phyloP scores from a whole-genome alignment of 1,140 invertebrate species.

The Bombus terrestris region DNA sequence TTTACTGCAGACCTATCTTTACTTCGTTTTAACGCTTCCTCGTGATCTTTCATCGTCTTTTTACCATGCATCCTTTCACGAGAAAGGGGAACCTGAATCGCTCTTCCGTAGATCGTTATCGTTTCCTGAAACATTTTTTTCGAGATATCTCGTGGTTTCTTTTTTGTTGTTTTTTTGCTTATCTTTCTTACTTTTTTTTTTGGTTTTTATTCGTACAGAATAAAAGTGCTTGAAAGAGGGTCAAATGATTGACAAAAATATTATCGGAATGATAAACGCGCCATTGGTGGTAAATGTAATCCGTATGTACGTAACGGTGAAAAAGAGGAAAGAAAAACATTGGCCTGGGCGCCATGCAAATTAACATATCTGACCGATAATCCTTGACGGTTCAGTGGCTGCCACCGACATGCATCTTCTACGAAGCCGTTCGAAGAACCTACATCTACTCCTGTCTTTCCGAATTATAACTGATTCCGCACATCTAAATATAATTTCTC shows the following conservation, averaged over 20 bases:
- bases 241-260: not conserved
- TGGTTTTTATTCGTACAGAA: not conserved
- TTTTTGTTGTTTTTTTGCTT: too few relatives aligned
- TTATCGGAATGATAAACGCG: not conserved
- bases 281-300: not conserved
- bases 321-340: constrained; percentile 4
- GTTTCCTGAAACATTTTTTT: not conserved
- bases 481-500: not conserved
- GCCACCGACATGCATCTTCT: constrained; percentile 31
- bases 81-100: too few relatives aligned
- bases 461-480: not conserved
- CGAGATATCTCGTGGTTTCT: too few relatives aligned
- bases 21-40: not conserved
- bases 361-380: constrained; percentile 80
- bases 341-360: constrained; percentile 68
- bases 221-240: too few relatives aligned
- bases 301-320: not conserved
- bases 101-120: too few relatives aligned
- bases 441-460: not conserved
- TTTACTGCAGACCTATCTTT: not conserved
- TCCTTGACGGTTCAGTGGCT: constrained; percentile 68
- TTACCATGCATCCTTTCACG: too few relatives aligned
- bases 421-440: not conserved
- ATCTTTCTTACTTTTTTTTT: not conserved
- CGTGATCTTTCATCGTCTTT: not conserved